Percentiles rank a stretch among this genome's conserved stretches.
These are phyloP conservation scores for Drosophila meridionalis DNA, from an alignment of 2,888 invertebrate species.

Conservation along the genomic window DNA sequence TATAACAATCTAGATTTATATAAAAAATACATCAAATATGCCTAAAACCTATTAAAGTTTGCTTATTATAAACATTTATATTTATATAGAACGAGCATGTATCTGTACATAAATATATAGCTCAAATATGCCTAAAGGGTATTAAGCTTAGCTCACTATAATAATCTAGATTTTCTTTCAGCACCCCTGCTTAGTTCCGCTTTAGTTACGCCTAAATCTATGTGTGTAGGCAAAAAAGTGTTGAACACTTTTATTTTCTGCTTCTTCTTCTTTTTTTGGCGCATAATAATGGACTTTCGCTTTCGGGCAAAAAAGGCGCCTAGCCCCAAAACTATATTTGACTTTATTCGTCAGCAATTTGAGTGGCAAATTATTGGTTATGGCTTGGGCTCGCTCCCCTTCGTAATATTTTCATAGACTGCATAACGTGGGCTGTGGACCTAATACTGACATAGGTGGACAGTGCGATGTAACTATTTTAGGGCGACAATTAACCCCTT, in stretches of 20 bases:
- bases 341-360: constrained; percentile 43
- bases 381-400: neutral
- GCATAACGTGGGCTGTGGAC: constrained; percentile 4
- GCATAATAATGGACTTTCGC: constrained; percentile 77
- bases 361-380: constrained; percentile 36
- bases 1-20: neutral
- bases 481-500: constrained; percentile 53
- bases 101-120: neutral
- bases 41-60: neutral
- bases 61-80: neutral
- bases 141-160: neutral
- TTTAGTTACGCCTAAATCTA: constrained; percentile 8
- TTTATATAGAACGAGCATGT: neutral
- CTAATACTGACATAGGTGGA: constrained; percentile 15
- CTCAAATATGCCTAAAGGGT: neutral
- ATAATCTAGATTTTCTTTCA: neutral
- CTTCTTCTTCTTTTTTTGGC: constrained; percentile 35
- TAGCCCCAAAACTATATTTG: constrained; percentile 15
- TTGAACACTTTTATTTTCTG: constrained; percentile 7
- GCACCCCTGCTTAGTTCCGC: neutral
- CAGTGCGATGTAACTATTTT: neutral
- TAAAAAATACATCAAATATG: neutral
- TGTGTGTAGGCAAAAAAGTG: constrained; percentile 24
- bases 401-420: neutral
- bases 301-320: constrained; percentile 21